Evolutionary conservation across 2,797 vertebrate species (phyloP).

Genomic region (Macroramphosus scolopax): DNA sequence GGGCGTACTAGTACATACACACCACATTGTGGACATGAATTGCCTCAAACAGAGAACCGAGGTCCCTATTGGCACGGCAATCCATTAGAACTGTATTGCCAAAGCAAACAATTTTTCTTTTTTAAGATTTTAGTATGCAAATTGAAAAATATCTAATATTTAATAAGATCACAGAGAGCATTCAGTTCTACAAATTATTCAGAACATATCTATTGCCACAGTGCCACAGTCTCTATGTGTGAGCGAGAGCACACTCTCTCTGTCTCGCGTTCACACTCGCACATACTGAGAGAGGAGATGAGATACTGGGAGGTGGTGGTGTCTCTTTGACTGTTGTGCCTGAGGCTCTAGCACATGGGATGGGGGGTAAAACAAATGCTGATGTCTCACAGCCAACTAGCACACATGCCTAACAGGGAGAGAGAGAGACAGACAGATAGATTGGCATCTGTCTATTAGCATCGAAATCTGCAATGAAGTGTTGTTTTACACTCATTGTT

Average conservation of each 20-base stretch:
- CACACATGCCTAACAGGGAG: slow-evolving; percentile 64
- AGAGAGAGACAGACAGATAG: slow-evolving; percentile 27
- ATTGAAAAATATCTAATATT: slow-evolving; percentile 18
- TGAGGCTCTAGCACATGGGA: slow-evolving; percentile 70
- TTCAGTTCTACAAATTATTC: slow-evolving; percentile 17
- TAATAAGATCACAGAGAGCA: slow-evolving; percentile 11
- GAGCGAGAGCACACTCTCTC: slow-evolving; percentile 41
- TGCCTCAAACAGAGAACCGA: slow-evolving; percentile 24
- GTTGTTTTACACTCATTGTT: slow-evolving; percentile 49
- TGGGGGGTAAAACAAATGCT: slow-evolving; percentile 74
- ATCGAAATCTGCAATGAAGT: slow-evolving; percentile 35
- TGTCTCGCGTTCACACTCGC: slow-evolving; percentile 53
- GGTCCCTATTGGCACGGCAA: slow-evolving; percentile 29
- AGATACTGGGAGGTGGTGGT: slow-evolving; percentile 66
- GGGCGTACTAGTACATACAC: slow-evolving; percentile 65
- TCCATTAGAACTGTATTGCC: slow-evolving; percentile 18
- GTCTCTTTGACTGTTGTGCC: slow-evolving; percentile 73
- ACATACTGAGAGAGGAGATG: slow-evolving; percentile 67
- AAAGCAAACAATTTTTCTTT: slow-evolving; percentile 16
- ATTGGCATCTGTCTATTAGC: slow-evolving; percentile 76
- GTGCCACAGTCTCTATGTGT: slow-evolving; percentile 36
- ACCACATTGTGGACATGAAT: slow-evolving; percentile 26
- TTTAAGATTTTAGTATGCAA: slow-evolving; percentile 25
- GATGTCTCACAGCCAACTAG: slow-evolving; percentile 70
- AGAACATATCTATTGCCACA: slow-evolving; percentile 40